A percentile compares a stretch with the other conserved stretches of the same genome.
phyloP scores from a whole-genome alignment of 2,113 vertebrate genomes.

The Corvus hawaiiensis region DNA sequence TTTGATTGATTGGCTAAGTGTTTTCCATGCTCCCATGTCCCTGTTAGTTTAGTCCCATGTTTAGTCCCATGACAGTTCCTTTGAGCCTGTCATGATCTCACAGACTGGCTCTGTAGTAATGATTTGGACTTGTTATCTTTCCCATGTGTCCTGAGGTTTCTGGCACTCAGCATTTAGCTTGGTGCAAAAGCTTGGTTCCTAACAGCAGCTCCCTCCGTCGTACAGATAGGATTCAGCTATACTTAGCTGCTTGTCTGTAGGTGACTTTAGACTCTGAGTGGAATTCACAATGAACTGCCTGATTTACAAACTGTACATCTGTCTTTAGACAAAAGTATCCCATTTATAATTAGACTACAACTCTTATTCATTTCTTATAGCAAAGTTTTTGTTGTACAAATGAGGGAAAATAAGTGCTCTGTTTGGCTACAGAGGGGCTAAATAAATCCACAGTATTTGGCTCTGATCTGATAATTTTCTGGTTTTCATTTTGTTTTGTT shows the following conservation, averaged over 20 bases:
- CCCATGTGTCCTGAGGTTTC: neutral
- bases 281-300: neutral
- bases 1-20: neutral
- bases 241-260: neutral
- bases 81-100: neutral
- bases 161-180: neutral
- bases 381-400: neutral
- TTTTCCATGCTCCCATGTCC: neutral
- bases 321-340: neutral
- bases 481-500: neutral
- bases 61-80: neutral
- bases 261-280: neutral
- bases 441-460: conserved; percentile 2
- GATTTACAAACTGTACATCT: neutral
- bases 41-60: neutral
- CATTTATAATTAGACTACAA: neutral
- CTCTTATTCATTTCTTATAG: neutral
- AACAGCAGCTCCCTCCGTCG: neutral
- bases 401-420: neutral
- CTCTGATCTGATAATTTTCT: conserved; percentile 5
- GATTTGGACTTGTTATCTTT: neutral
- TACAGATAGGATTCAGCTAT: neutral
- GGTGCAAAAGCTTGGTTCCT: neutral
- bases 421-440: neutral
- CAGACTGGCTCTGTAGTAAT: neutral